Base-by-base conservation (phyloP, 2,113 vertebrate species). In the Eretmochelys imbricata region DNA sequence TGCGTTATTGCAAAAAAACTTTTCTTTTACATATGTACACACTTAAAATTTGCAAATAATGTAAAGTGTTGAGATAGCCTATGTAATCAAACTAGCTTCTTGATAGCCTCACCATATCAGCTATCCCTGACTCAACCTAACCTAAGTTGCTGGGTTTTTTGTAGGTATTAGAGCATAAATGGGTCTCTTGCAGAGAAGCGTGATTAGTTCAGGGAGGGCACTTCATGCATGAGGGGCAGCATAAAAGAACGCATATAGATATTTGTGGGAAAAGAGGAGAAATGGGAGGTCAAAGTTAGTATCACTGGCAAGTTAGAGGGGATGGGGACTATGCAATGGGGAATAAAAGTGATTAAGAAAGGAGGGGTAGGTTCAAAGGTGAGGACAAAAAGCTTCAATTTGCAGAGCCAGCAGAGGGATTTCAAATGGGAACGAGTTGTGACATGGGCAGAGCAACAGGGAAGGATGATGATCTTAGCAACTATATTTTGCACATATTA, bases 181-280 rank as follows among this genome's bases (percentile, higher is more conserved):
- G 82, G 86, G 78, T 88, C 85, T 29, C n/a, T 20, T 72, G 65
- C 19, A 10, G 35, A 94, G 93, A 94, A 93, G 89, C 81, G 93
- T 88, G 53, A 94, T 89, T 59, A 90, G 90, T 93, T 95, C 93
- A 89, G 82, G 94, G 75, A 94, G 90, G 87, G 62, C 46, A 87
- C 87, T 91, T 93, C 95, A 96, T 96, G 94, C 96, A 93, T 94
- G 95, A 94, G 90, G 25, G 75, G 2, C 25, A 48, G 25, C 75
- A 48, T 16, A 16, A 78, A 78, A 78, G 25, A 46, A 76, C 5
- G 24, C 3, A 14, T 78, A 19, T 22, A 72, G n/a, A 48, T 48
- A 78, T 78, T 35, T 78, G 12, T 48, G n/a, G 17, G 38, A 82
- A 57, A 82, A 59, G 81, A 82, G 54, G 9, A 59, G 54, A 59